A percentile compares a stretch with the other conserved stretches of the same genome.
phyloP scores from a whole-genome alignment of 2,113 vertebrate genomes.

The Periophthalmodon schlosseri region DNA sequence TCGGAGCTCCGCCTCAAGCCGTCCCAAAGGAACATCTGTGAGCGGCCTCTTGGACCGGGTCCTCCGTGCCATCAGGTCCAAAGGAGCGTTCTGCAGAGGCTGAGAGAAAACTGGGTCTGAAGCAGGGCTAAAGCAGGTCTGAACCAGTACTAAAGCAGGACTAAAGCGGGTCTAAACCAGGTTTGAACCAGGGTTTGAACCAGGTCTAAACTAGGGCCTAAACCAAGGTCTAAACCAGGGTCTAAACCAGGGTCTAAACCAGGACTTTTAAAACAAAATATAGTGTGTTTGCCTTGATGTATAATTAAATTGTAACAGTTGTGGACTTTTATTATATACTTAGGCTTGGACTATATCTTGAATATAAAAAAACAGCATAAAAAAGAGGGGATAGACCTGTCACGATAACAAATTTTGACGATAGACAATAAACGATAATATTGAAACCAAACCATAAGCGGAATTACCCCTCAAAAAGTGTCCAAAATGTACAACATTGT shows the following conservation, averaged over 20 bases:
- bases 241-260: background rate
- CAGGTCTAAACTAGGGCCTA: background rate
- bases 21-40: constrained; percentile 87
- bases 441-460: too few relatives aligned
- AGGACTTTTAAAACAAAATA: too few relatives aligned
- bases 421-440: too few relatives aligned
- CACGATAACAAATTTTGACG: too few relatives aligned
- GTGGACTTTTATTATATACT: too few relatives aligned
- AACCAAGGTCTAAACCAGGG: background rate
- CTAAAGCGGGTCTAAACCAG: background rate
- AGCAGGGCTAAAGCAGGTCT: background rate
- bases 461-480: too few relatives aligned
- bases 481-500: too few relatives aligned
- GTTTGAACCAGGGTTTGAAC: background rate
- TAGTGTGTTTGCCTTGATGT: too few relatives aligned
- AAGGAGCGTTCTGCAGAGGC: constrained; percentile 51
- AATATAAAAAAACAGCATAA: too few relatives aligned
- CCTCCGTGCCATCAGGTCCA: constrained; percentile 86
- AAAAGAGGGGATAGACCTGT: too few relatives aligned
- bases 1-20: constrained; percentile 89
- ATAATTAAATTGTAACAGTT: too few relatives aligned
- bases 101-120: constrained; percentile 1
- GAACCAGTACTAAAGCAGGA: background rate
- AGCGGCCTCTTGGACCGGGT: constrained; percentile 92
- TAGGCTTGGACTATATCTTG: too few relatives aligned